phyloP scores from a whole-genome alignment of 2,888 invertebrate genomes.

The Scaptomyza parva region DNA sequence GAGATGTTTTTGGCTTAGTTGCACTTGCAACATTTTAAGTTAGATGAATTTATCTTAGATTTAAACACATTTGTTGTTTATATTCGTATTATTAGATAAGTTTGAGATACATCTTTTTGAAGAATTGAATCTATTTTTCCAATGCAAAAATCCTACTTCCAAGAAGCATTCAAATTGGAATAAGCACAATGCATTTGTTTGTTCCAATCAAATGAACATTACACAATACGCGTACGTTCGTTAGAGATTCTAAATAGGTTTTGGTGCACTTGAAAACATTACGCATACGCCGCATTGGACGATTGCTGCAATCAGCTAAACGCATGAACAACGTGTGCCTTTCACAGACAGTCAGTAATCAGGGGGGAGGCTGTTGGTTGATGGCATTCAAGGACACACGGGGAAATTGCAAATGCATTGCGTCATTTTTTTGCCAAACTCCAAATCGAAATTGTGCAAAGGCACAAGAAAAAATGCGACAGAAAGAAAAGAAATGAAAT shows the following conservation, averaged over 20 bases:
- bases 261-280: slow-evolving; percentile 1
- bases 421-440: slow-evolving; percentile 20
- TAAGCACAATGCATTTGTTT: background rate
- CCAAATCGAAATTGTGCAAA: slow-evolving; percentile 26
- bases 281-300: slow-evolving; percentile 36
- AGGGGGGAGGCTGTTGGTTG: slow-evolving; percentile 1
- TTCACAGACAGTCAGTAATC: slow-evolving; percentile 9
- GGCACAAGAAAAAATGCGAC: slow-evolving; percentile 3
- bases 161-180: background rate
- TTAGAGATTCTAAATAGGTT: background rate
- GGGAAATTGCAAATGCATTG: slow-evolving; percentile 17
- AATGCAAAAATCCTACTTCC: too few relatives aligned
- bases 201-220: background rate
- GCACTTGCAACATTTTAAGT: background rate
- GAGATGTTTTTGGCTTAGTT: slow-evolving; percentile 34
- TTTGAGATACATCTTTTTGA: too few relatives aligned
- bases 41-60: background rate
- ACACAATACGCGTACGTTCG: background rate
- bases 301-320: slow-evolving; percentile 27
- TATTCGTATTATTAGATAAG: background rate
- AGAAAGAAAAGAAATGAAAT: slow-evolving; percentile 8
- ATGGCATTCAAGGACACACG: slow-evolving; percentile 25
- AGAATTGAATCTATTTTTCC: too few relatives aligned
- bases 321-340: slow-evolving; percentile 2
- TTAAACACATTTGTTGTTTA: background rate